Evolutionary conservation across 2,797 vertebrate genomes (phyloP), one percentile per base, ranked within the genome.

Genomic region (Microctenopoma lineatum): DNA sequence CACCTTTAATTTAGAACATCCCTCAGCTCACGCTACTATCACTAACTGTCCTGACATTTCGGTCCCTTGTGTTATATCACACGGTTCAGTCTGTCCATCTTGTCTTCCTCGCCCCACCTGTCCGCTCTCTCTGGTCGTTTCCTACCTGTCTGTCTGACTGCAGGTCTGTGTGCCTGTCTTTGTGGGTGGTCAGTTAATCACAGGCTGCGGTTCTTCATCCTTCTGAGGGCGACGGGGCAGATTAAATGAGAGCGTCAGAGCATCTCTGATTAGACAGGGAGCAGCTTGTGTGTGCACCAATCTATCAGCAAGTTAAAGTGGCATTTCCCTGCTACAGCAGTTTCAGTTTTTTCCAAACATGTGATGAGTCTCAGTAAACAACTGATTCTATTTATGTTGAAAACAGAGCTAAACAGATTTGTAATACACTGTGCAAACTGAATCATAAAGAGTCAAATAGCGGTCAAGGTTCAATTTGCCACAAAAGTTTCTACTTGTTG

Each of bases 131-230:
- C 18, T 39, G 66, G 45, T 46, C 10, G 41, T 54, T 62, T 38
- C 29, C 15, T 68, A 59, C 52, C 65, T 71, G 64, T 50, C 36
- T 81, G 63, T 36, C 59, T 52, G 63, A 32, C 50, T 60, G 63
- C 39, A 12, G 66, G 56, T 56, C 44, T 56, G 59, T 41, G 11
- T 55, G 71, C 16, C 45, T 59, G 76, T 74, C 44, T 67, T 73
- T 80, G 73, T 81, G 76, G 80, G 82, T 79, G 75, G 82, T 67
- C 77, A 72, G 62, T 70, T 80, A 84, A 84, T 76, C 79, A 82
- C 73, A 85, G 80, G 54, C 70, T 67, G 59, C 78, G 76, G 61
- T 80, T 80, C 67, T 55, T 46, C 76, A 68, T 84, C 79, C 59
- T 13, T 61, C 55, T 70, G 75, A 73, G 81, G 79, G 74, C 45